phyloP scores from a whole-genome alignment of 2,888 invertebrate genomes.

The Lampropteryx suffumata region DNA sequence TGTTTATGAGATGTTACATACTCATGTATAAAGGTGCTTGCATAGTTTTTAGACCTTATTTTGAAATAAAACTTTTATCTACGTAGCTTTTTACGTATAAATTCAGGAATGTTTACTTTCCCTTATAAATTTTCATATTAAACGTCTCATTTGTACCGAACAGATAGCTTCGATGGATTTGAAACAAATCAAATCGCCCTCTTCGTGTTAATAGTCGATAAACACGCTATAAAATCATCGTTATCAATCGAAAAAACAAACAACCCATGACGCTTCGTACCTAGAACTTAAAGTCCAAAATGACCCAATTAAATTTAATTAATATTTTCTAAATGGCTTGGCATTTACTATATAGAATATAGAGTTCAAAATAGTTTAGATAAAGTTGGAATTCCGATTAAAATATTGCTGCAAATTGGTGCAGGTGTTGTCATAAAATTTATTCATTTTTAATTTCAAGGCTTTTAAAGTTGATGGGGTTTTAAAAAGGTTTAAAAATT shows the following conservation, averaged over 20 bases:
- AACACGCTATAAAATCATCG: slow-evolving; percentile 32
- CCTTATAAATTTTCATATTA: slow-evolving; percentile 13
- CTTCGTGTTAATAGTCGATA: slow-evolving; percentile 28
- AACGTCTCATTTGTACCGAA: slow-evolving; percentile 14
- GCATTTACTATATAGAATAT: not conserved
- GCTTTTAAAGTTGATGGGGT: slow-evolving; percentile 18
- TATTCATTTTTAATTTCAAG: slow-evolving; percentile 18
- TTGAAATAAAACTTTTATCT: not conserved
- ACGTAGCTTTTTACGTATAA: not conserved
- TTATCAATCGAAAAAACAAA: slow-evolving; percentile 26
- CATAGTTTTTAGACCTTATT: not conserved
- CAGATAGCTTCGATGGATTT: slow-evolving; percentile 30
- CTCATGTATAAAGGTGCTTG: no score
- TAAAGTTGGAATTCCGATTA: not conserved
- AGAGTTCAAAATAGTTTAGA: slow-evolving; percentile 9
- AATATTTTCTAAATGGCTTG: not conserved
- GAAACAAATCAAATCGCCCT: slow-evolving; percentile 32
- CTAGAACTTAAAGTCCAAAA: slow-evolving; percentile 11
- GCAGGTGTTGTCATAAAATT: slow-evolving; percentile 22
- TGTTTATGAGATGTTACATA: no score
- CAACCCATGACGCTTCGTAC: slow-evolving; percentile 8
- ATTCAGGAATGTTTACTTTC: slow-evolving; percentile 12
- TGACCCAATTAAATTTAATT: slow-evolving; percentile 1
- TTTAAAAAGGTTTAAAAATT: slow-evolving; percentile 12
- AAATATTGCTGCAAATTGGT: slow-evolving; percentile 22